A percentile compares a stretch with the other conserved stretches of the same genome.
These are phyloP conservation scores for Sceloporus undulatus DNA, from an alignment of 2,113 vertebrate genomes.

Conservation along the genomic window DNA sequence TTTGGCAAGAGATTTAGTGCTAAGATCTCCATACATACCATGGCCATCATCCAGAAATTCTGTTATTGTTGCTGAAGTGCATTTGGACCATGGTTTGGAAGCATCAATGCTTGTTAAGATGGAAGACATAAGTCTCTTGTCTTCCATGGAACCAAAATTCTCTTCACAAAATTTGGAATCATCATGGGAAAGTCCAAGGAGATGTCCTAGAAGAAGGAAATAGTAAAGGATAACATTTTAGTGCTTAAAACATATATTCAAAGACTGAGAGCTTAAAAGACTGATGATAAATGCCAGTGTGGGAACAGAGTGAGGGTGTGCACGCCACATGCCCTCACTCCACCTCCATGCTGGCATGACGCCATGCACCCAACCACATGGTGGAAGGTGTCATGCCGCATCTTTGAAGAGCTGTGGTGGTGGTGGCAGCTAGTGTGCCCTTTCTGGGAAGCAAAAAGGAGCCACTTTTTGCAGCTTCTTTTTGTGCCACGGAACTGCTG, in stretches of 20 bases:
- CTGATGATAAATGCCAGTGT: too few relatives aligned
- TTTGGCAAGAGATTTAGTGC: neutral
- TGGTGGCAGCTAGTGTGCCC: too few relatives aligned
- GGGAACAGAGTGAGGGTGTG: too few relatives aligned
- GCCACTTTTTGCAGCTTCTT: too few relatives aligned
- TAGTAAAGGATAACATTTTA: slow-evolving; percentile 1
- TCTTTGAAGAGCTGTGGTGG: too few relatives aligned
- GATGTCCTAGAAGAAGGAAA: slow-evolving; percentile 83
- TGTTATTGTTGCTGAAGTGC: slow-evolving; percentile 95
- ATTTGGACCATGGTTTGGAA: slow-evolving; percentile 98
- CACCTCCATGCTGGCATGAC: too few relatives aligned
- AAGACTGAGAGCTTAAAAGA: neutral
- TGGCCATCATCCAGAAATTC: slow-evolving; percentile 98
- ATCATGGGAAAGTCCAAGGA: slow-evolving; percentile 96
- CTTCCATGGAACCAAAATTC: slow-evolving; percentile 92
- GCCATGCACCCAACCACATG: too few relatives aligned
- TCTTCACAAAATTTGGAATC: slow-evolving; percentile 99
- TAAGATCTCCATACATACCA: slow-evolving; percentile 79
- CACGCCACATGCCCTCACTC: too few relatives aligned
- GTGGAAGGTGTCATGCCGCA: too few relatives aligned
- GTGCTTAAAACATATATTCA: slow-evolving; percentile 12
- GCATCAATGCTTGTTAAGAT: slow-evolving; percentile 96
- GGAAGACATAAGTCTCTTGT: slow-evolving; percentile 98
- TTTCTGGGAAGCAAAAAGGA: too few relatives aligned
- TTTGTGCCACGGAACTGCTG: too few relatives aligned